phyloP scores from a whole-genome alignment of 2,888 invertebrate genomes.

The Neoaliturus tenellus region DNA sequence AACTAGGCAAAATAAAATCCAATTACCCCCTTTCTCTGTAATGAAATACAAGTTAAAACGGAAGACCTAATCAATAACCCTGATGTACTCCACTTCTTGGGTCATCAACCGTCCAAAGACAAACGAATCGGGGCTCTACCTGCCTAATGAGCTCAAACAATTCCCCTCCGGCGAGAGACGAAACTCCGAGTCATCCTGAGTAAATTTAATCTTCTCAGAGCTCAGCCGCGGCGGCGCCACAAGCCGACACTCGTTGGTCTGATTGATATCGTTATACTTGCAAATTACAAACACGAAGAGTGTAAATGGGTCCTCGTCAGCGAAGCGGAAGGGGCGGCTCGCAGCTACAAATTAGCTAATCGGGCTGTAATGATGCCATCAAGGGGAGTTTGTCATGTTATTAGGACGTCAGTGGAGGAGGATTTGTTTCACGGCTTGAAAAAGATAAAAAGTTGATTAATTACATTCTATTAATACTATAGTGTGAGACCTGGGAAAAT shows the following conservation, averaged over 20 bases:
- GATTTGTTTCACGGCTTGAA: too few relatives aligned
- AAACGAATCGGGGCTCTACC: not conserved
- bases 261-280: constrained; percentile 35
- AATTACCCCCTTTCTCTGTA: too few relatives aligned
- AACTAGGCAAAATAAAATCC: too few relatives aligned
- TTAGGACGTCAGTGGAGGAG: not conserved
- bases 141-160: not conserved
- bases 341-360: not conserved
- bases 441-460: too few relatives aligned
- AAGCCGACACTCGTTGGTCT: not conserved
- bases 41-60: too few relatives aligned
- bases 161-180: not conserved
- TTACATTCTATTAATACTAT: too few relatives aligned
- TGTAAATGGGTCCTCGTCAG: not conserved
- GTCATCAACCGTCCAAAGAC: constrained; percentile 4
- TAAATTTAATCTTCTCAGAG: not conserved
- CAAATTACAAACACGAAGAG: not conserved
- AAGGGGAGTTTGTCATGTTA: constrained; percentile 3
- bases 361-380: constrained; percentile 17
- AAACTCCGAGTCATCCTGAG: constrained; percentile 27
- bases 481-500: too few relatives aligned
- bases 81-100: not conserved
- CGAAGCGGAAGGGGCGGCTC: not conserved
- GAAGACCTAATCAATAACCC: not conserved
- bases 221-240: not conserved